These are phyloP conservation scores for Oscheius sp. DNA, from an alignment of 2,888 invertebrate species.

Conservation along the genomic window DNA sequence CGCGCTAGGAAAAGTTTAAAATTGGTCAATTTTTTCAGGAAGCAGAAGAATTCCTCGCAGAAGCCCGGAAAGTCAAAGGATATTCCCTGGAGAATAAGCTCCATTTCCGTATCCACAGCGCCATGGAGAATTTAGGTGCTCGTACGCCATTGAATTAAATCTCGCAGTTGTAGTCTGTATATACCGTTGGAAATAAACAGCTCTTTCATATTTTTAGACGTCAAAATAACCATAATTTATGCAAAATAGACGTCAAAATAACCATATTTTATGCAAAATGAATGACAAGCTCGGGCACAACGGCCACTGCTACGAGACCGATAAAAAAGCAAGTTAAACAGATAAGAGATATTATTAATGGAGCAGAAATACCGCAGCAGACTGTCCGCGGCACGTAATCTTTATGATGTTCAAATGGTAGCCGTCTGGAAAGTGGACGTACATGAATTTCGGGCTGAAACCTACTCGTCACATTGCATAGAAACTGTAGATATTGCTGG, in stretches of 20 bases:
- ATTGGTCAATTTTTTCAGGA: too few relatives aligned
- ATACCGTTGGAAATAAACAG: too few relatives aligned
- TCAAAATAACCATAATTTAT: not conserved
- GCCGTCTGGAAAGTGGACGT: not conserved
- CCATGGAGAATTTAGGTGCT: slow-evolving; percentile 56
- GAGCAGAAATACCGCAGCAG: slow-evolving; percentile 13
- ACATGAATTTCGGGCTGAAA: not conserved
- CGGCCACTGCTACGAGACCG: slow-evolving; percentile 11
- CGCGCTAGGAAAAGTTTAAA: too few relatives aligned
- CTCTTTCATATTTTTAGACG: not conserved
- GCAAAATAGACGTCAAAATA: not conserved
- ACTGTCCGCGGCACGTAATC: not conserved
- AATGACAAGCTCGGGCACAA: slow-evolving; percentile 11
- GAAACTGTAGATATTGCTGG: slow-evolving; percentile 3
- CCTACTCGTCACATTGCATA: slow-evolving; percentile 6
- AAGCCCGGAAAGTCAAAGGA: slow-evolving; percentile 78
- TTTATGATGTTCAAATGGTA: slow-evolving; percentile 7
- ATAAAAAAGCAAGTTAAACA: slow-evolving; percentile 10
- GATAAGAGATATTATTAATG: slow-evolving; percentile 3
- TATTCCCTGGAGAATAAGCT: slow-evolving; percentile 71
- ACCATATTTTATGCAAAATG: slow-evolving; percentile 4
- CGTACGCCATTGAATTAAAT: slow-evolving; percentile 42
- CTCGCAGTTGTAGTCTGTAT: not conserved
- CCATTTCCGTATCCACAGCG: slow-evolving; percentile 70
- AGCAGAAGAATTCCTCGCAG: slow-evolving; percentile 83